A percentile compares a stretch with the other conserved stretches of the same genome.
These are phyloP conservation scores for Osmerus mordax DNA, from an alignment of 2,113 vertebrate genomes.

Conservation along the genomic window DNA sequence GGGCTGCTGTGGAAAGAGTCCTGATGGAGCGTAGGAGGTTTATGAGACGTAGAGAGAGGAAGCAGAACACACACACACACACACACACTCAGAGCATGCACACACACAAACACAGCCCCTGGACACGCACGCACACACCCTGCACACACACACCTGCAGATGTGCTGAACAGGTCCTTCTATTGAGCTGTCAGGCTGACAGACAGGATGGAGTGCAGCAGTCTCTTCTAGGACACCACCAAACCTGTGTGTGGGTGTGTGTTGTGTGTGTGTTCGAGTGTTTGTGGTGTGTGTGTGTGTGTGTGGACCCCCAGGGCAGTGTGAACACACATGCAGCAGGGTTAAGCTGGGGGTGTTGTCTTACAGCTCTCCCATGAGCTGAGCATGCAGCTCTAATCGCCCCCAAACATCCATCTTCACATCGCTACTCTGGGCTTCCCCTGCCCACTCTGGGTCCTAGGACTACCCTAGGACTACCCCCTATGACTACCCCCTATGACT, in stretches of 20 bases:
- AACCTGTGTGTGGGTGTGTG: too few species aligned
- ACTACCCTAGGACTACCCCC: conserved; percentile 19
- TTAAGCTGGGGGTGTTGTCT: conserved; percentile 59
- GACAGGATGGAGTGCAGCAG: too few species aligned
- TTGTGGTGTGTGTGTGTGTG: conserved; percentile 47
- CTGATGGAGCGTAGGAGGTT: background rate
- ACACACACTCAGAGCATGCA: background rate
- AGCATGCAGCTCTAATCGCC: conserved; percentile 67
- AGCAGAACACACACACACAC: background rate
- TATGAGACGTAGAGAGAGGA: conserved; percentile 11
- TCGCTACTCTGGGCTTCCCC: conserved; percentile 54
- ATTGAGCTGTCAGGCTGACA: too few species aligned
- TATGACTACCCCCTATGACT: background rate
- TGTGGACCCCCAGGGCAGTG: conserved; percentile 1
- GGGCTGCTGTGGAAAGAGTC: background rate
- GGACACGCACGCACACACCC: background rate
- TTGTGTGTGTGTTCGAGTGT: background rate
- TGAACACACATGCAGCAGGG: conserved; percentile 39
- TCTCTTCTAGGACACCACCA: too few species aligned
- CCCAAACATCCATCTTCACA: conserved; percentile 67
- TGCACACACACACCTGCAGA: background rate
- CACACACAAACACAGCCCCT: background rate
- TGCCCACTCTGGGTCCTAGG: conserved; percentile 31
- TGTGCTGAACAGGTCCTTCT: background rate
- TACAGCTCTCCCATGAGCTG: conserved; percentile 65